Percentiles rank a stretch among this genome's conserved stretches.
These are phyloP conservation scores for Melanogrammus aeglefinus DNA, from an alignment of 2,797 vertebrate genomes.

Conservation along the genomic window DNA sequence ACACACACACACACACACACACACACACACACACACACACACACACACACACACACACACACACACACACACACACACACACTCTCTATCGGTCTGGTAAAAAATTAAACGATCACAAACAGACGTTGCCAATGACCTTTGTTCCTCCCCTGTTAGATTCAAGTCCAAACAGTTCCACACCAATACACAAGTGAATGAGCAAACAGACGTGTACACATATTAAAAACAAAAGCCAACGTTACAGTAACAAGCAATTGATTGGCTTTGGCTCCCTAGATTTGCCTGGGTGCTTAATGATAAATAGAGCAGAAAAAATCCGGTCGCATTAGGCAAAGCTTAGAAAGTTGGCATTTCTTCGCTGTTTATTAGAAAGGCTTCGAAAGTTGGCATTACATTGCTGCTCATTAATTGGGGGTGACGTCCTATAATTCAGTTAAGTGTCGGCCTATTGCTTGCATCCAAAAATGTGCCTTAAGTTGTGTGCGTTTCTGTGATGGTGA, in stretches of 20 bases:
- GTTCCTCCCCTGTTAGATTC: conserved; percentile 39
- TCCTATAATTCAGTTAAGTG: background rate
- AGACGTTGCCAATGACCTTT: conserved; percentile 4
- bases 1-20: background rate
- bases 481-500: background rate
- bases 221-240: conserved; percentile 33
- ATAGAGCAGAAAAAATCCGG: conserved; percentile 34
- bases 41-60: background rate
- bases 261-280: conserved; percentile 40
- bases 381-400: conserved; percentile 46
- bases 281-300: conserved; percentile 40
- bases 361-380: conserved; percentile 43
- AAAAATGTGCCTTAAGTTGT: background rate
- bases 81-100: conserved; percentile 11
- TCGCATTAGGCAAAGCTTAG: conserved; percentile 36
- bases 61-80: background rate
- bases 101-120: conserved; percentile 25
- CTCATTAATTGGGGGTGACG: conserved; percentile 14
- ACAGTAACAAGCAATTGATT: background rate
- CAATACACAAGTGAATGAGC: conserved; percentile 21
- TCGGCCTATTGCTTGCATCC: background rate
- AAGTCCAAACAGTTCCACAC: conserved; percentile 36
- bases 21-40: background rate
- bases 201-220: background rate
- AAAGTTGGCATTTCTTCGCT: conserved; percentile 46